Percentiles rank a stretch among this genome's conserved stretches.
phyloP scores from a whole-genome alignment of 2,113 vertebrate genomes.

The Myotis yumanensis region DNA sequence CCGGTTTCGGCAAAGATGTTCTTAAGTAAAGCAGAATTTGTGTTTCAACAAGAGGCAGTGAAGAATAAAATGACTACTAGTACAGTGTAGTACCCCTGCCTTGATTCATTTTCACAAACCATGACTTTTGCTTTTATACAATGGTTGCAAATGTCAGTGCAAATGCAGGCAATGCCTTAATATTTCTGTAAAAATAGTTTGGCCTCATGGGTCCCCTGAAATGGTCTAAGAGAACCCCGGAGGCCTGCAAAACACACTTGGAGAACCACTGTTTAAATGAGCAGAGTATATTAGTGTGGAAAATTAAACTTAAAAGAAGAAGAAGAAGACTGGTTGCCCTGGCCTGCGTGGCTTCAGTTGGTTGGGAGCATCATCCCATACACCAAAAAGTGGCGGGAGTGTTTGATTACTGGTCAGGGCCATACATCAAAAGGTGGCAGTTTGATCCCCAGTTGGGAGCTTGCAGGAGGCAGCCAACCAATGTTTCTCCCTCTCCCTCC shows the following conservation, averaged over 20 bases:
- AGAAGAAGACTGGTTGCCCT: neutral
- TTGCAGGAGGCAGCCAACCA: neutral
- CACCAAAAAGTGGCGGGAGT: too few species aligned
- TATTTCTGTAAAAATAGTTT: neutral
- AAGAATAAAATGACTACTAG: neutral
- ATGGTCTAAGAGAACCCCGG: neutral
- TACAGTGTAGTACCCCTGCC: neutral
- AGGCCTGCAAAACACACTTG: neutral
- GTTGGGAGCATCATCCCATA: neutral
- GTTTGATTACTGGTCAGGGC: neutral
- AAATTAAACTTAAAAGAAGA: neutral
- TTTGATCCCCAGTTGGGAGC: neutral
- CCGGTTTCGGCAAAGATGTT: neutral
- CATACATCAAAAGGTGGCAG: neutral
- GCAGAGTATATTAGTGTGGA: neutral
- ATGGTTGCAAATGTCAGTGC: neutral
- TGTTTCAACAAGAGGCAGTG: neutral
- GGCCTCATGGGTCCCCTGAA: neutral
- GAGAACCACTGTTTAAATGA: neutral
- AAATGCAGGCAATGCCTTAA: neutral
- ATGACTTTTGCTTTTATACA: neutral
- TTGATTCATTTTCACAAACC: neutral
- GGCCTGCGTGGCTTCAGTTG: neutral
- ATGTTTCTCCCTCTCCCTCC: neutral
- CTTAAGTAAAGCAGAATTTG: neutral